Evolutionary conservation across 2,797 vertebrate genomes (phyloP).

Genomic region (Catharus ustulatus): DNA sequence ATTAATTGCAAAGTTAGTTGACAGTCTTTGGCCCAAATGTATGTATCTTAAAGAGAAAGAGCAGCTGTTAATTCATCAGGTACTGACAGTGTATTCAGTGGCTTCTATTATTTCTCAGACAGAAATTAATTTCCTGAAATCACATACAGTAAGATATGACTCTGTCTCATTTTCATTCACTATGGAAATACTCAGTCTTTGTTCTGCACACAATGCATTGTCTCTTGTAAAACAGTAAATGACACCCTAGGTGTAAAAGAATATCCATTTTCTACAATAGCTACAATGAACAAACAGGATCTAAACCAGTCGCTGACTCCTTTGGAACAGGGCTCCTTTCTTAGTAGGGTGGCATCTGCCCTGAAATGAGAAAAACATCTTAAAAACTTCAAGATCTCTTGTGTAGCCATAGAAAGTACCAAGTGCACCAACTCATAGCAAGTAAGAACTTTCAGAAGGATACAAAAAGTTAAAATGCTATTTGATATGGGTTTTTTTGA

Average conservation of each 20-base stretch:
- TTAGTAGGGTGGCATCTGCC: neutral
- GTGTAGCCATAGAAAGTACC: neutral
- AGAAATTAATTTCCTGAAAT: conserved; percentile 74
- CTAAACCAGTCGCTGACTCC: neutral
- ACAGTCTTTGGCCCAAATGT: conserved; percentile 60
- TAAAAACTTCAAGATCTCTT: neutral
- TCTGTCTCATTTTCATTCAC: conserved; percentile 45
- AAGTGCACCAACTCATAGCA: neutral
- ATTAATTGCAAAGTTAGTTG: conserved; percentile 69
- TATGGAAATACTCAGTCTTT: conserved; percentile 45
- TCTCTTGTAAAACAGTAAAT: conserved; percentile 57
- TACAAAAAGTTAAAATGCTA: neutral
- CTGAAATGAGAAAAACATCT: neutral
- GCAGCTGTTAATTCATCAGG: conserved; percentile 63
- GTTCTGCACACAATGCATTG: conserved; percentile 30
- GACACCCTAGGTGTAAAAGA: neutral
- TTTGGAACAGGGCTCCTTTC: neutral
- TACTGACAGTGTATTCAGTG: conserved; percentile 56
- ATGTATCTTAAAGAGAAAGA: conserved; percentile 64
- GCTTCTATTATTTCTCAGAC: conserved; percentile 56
- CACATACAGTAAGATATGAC: conserved; percentile 40
- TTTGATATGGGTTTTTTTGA: neutral
- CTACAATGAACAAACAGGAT: neutral
- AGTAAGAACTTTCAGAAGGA: neutral
- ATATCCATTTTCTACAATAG: neutral